These are phyloP conservation scores for Mya arenaria DNA, from an alignment of 1,140 invertebrate species.

Conservation along the genomic window DNA sequence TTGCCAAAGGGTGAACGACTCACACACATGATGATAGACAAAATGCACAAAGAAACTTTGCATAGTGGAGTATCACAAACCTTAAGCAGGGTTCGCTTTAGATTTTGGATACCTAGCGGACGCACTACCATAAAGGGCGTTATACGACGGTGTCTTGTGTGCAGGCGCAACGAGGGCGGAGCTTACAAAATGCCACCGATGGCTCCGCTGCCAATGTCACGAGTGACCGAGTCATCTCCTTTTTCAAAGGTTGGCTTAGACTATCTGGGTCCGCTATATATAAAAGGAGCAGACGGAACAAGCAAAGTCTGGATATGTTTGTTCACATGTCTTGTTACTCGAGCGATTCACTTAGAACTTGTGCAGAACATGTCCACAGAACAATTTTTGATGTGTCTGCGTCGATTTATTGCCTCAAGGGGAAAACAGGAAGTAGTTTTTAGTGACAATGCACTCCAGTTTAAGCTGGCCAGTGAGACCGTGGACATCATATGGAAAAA, in stretches of 20 bases:
- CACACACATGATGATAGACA: constrained; percentile 21
- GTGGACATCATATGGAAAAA: too few relatives aligned
- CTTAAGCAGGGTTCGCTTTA: constrained; percentile 7
- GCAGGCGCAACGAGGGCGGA: constrained; percentile 30
- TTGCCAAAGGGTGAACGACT: neutral
- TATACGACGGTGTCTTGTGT: neutral
- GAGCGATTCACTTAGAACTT: constrained; percentile 25
- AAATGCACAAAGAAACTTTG: neutral
- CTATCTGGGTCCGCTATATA: neutral
- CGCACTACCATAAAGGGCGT: constrained; percentile 4
- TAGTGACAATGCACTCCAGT: constrained; percentile 16
- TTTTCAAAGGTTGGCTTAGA: neutral
- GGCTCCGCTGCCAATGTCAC: neutral
- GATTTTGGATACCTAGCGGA: constrained; percentile 29
- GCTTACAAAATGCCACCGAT: constrained; percentile 10
- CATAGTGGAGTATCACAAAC: constrained; percentile 34
- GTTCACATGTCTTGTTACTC: constrained; percentile 12
- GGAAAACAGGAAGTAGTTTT: constrained; percentile 6
- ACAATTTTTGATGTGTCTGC: neutral
- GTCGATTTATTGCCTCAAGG: constrained; percentile 10
- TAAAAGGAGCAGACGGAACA: constrained; percentile 10
- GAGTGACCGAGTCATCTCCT: neutral
- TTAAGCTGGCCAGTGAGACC: constrained; percentile 24
- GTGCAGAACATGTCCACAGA: constrained; percentile 30
- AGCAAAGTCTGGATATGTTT: constrained; percentile 2